Conservation (phyloP, 2,113 vertebrate species). For the Sylvicapra grimmia region DNA sequence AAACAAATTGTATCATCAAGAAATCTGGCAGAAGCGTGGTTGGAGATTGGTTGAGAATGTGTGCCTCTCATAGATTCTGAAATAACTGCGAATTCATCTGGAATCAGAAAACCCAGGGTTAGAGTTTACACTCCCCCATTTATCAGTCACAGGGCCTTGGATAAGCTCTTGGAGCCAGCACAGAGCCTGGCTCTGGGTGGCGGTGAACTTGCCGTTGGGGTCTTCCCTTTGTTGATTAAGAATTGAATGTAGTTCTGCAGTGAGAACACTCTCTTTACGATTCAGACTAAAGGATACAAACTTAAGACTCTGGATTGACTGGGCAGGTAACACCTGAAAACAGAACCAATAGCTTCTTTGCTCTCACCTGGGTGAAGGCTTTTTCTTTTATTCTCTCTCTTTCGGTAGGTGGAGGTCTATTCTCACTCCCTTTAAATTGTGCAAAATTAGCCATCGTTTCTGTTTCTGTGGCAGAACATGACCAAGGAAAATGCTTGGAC, state of each 20-base stretch:
- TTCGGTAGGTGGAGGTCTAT: fast-evolving
- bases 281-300: not conserved
- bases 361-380: not conserved
- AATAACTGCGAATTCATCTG: not conserved
- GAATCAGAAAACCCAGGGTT: not conserved
- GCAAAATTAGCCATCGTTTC: not conserved
- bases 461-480: not conserved
- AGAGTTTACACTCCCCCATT: not conserved
- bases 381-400: not conserved
- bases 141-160: not conserved
- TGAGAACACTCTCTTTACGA: not conserved
- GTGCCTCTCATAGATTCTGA: not conserved
- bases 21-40: not conserved
- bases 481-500: not conserved
- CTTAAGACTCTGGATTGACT: not conserved
- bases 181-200: not conserved
- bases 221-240: not conserved
- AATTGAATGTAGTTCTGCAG: not conserved
- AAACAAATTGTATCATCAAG: not conserved
- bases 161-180: not conserved
- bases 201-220: not conserved
- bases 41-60: not conserved
- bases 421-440: not conserved
- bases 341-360: not conserved
- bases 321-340: not conserved